Base-by-base conservation (phyloP, 2,888 invertebrate genomes). In the Chironomus tentans region DNA sequence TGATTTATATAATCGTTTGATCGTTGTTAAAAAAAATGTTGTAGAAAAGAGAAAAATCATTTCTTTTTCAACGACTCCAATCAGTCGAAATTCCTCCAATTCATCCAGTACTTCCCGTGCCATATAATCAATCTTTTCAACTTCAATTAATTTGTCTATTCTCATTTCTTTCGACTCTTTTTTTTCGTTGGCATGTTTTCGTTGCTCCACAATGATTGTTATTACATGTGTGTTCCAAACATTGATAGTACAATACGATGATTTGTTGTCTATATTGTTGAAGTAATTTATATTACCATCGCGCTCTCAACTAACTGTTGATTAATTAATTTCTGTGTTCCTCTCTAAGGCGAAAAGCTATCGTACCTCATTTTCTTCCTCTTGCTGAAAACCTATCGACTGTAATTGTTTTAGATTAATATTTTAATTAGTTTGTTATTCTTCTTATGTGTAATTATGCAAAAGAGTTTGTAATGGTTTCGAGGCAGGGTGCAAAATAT, bases 121-220 rank as follows among this genome's bases (percentile, higher is more conserved):
- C 73, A 73, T 68, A 22, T 38, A 73, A 73, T 74, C 74, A 74
- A 74, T 74, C 74, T 74, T 74, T 74, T 74, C 74, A 74, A 68
- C 65, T 74, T 47, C 74, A 74, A 74, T 74, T 74, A 74, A 68
- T 62, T 62, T 48, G 22, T 74, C 68, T 68, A 68, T 68, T 74
- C 47, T 48, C 13, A 65, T 65, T 65, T 65, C 56, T 24, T 65
- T 10, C 38, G 61, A 18, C 15, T 61, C 5, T 61, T 61, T n/a
- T 61, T 61, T 18, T 61, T 18, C 38, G 38, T 38, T 38, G 38
- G 38, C 38, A 38, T 38, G 38, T 38, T 38, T 38, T 38, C 38
- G 38, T 38, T 38, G 38, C 38, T 38, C 38, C 38, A 38, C 38
- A 38, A 38, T 38, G 38, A 38, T 38, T 38, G 38, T 38, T 38